Evolutionary conservation across 1,140 invertebrate species (phyloP).

Genomic region (Drosophila varians): DNA sequence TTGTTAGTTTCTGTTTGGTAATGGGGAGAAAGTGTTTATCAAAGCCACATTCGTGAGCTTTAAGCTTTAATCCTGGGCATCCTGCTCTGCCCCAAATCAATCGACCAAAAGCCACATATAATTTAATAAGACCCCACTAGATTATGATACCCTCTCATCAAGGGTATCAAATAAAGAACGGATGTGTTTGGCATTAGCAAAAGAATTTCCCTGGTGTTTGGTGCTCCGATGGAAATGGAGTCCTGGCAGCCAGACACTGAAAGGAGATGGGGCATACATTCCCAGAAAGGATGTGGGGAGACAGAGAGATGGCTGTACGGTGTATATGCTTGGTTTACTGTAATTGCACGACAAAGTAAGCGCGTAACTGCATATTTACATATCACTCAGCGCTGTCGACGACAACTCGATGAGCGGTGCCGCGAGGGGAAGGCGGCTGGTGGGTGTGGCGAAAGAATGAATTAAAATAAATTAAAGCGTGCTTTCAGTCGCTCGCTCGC

Average conservation of each 20-base stretch:
- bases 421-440: not conserved
- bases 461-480: constrained; percentile 83
- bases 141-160: constrained; percentile 42
- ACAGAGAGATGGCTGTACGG: not conserved
- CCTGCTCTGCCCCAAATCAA: too few species aligned
- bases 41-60: not conserved
- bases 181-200: constrained; percentile 79
- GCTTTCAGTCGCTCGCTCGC: constrained; percentile 68
- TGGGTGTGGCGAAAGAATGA: constrained; percentile 48
- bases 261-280: constrained; percentile 5
- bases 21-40: too few species aligned
- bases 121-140: constrained; percentile 49
- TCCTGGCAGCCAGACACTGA: not conserved
- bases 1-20: too few species aligned
- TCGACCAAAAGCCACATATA: not conserved
- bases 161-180: constrained; percentile 65
- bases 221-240: constrained; percentile 21
- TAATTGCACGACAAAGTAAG: constrained; percentile 81
- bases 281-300: too few species aligned
- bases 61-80: too few species aligned
- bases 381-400: constrained; percentile 61
- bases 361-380: constrained; percentile 81
- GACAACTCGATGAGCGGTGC: constrained; percentile 2
- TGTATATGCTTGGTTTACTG: constrained; percentile 56
- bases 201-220: constrained; percentile 63